Evolutionary conservation across 1,140 invertebrate species (phyloP), one percentile per base, ranked within the genome.

Genomic region (Pachypsylla venusta): DNA sequence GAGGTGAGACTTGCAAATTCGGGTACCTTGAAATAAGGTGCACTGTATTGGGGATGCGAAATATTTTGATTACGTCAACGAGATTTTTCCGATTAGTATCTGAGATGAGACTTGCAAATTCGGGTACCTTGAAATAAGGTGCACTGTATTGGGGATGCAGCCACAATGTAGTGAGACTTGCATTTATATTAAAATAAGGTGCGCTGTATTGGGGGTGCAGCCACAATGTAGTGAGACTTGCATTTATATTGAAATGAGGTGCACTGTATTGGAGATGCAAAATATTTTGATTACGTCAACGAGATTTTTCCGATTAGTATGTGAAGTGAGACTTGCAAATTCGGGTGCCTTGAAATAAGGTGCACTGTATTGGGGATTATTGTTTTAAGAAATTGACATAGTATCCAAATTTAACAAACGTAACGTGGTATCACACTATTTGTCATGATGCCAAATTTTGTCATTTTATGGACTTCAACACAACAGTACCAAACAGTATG

Each of bases 51-150:
- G 2, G 13, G 53, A 54, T 1, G 13, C 2, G 4, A 4, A 16
- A 54, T 24, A 26, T 14, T n/a, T 57, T 14, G 10, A 84, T 87
- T 40, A 84, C 84, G 2, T 85, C 84, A 1, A 74, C 83, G 58
- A 70, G 83, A 64, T 88, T 88, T 69, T 86, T 85, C 68, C 76
- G 85, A 26, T 73, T 87, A 24, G 79, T 86, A 42, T 78, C 84
- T 13, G 82, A 88, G 70, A 80, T 82, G 64, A 69, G 67, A n/a
- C n/a, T n/a, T n/a, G n/a, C n/a, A n/a, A n/a, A n/a, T n/a, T n/a
- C n/a, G n/a, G n/a, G n/a, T n/a, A n/a, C n/a, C n/a, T n/a, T n/a
- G n/a, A n/a, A n/a, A n/a, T n/a, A n/a, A n/a, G n/a, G n/a, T n/a
- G n/a, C n/a, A n/a, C n/a, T n/a, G n/a, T n/a, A n/a, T n/a, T n/a